phyloP scores from a whole-genome alignment of 2,888 invertebrate species.

The Tyria jacobaeae region DNA sequence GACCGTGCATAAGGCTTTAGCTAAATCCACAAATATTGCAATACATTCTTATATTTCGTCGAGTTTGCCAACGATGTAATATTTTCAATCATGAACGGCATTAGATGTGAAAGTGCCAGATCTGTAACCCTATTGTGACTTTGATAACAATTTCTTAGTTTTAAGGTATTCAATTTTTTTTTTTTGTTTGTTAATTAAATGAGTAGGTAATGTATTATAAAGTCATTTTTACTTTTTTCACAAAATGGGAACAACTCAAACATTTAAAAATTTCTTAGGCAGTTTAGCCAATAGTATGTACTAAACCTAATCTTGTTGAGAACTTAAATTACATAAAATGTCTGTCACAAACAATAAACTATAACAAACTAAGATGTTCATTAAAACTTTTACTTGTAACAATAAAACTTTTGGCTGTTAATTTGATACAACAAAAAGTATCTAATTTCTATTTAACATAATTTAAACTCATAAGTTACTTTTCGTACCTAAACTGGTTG shows the following conservation, averaged over 20 bases:
- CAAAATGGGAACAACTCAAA: neutral
- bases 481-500: constrained; percentile 11
- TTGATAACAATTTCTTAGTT: too few species aligned
- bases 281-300: constrained; percentile 8
- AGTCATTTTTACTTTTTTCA: too few species aligned
- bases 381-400: constrained; percentile 41
- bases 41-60: too few species aligned
- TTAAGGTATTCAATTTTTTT: too few species aligned
- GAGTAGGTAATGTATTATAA: too few species aligned
- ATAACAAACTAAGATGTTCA: constrained; percentile 31
- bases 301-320: constrained; percentile 20
- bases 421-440: constrained; percentile 23
- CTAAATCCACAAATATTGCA: too few species aligned
- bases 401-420: constrained; percentile 36
- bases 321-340: constrained; percentile 26
- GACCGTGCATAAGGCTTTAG: too few species aligned
- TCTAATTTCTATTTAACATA: constrained; percentile 20
- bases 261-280: constrained; percentile 2
- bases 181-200: too few species aligned
- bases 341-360: constrained; percentile 27
- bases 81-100: too few species aligned
- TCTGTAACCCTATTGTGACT: too few species aligned
- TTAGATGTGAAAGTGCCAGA: too few species aligned
- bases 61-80: too few species aligned
- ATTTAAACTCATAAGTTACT: constrained; percentile 26